Evolutionary conservation across 2,113 vertebrate genomes (phyloP).

Genomic region (Corapipo altera): DNA sequence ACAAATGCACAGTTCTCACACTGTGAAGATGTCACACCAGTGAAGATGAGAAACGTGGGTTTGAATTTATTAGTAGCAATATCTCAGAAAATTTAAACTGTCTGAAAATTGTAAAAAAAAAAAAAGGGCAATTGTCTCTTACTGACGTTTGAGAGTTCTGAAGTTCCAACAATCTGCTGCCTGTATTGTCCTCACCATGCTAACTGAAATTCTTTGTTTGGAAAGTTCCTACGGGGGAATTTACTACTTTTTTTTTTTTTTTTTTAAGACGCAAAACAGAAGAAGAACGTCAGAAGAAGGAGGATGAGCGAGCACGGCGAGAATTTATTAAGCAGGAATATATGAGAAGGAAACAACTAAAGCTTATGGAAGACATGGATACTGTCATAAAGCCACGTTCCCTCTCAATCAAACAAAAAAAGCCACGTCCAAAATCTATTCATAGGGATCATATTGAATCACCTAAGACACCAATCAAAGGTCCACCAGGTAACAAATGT

Average conservation of each 20-base stretch:
- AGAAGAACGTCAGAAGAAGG: conserved; percentile 93
- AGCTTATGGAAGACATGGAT: conserved; percentile 97
- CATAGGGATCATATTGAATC: conserved; percentile 92
- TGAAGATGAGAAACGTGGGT: not conserved
- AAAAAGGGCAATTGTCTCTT: not conserved
- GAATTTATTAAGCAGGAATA: conserved; percentile 98
- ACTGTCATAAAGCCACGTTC: conserved; percentile 87
- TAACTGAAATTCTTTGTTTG: not conserved
- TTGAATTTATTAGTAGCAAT: not conserved
- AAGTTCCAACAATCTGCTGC: not conserved
- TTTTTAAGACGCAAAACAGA: conserved; percentile 88
- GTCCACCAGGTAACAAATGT: conserved; percentile 86
- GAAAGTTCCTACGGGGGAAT: not conserved
- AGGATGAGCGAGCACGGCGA: conserved; percentile 89
- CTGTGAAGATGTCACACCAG: not conserved
- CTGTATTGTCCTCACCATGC: not conserved
- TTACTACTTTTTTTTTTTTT: not conserved
- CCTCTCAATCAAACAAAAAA: conserved; percentile 81
- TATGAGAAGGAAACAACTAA: conserved; percentile 93
- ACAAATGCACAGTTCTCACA: not conserved
- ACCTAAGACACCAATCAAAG: conserved; percentile 88
- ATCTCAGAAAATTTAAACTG: not conserved
- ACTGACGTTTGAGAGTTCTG: not conserved
- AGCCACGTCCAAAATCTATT: conserved; percentile 91
- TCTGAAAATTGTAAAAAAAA: not conserved